phyloP scores from a whole-genome alignment of 2,888 invertebrate species.

The Mongoloraphidia duomilia region DNA sequence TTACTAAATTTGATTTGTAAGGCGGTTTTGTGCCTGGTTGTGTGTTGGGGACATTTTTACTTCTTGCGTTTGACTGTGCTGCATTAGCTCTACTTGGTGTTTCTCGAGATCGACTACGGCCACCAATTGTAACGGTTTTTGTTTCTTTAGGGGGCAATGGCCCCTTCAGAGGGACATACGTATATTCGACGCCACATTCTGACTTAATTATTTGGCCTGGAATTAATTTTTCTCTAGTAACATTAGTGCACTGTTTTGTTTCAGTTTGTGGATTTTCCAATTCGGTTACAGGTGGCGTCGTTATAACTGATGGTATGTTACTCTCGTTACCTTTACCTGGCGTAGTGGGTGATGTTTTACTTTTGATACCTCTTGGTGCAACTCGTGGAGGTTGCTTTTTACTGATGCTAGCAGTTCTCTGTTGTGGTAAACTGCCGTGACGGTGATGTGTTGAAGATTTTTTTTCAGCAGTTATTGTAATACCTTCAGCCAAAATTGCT shows the following conservation, averaged over 20 bases:
- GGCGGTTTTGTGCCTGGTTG: slow-evolving; percentile 14
- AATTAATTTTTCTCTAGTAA: slow-evolving; percentile 4
- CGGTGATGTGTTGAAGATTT: too few species aligned
- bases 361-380: slow-evolving; percentile 18
- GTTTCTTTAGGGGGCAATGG: slow-evolving; percentile 25
- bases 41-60: neutral
- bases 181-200: slow-evolving; percentile 29
- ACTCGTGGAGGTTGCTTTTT: neutral
- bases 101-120: neutral
- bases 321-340: slow-evolving; percentile 2
- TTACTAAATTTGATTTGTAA: slow-evolving; percentile 8
- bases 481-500: slow-evolving; percentile 47
- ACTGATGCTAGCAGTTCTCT: neutral
- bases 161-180: slow-evolving; percentile 33
- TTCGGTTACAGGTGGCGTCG: slow-evolving; percentile 15
- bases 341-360: slow-evolving; percentile 20
- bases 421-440: neutral
- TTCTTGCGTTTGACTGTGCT: slow-evolving; percentile 7
- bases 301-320: slow-evolving; percentile 9
- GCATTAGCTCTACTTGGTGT: neutral
- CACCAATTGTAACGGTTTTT: neutral
- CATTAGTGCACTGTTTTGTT: slow-evolving; percentile 1
- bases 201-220: slow-evolving; percentile 22
- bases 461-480: slow-evolving; percentile 25
- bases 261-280: neutral